Percentiles rank a stretch among this genome's conserved stretches.
Conservation (phyloP, 2,797 vertebrate species). For the Etheostoma nigrum region DNA sequence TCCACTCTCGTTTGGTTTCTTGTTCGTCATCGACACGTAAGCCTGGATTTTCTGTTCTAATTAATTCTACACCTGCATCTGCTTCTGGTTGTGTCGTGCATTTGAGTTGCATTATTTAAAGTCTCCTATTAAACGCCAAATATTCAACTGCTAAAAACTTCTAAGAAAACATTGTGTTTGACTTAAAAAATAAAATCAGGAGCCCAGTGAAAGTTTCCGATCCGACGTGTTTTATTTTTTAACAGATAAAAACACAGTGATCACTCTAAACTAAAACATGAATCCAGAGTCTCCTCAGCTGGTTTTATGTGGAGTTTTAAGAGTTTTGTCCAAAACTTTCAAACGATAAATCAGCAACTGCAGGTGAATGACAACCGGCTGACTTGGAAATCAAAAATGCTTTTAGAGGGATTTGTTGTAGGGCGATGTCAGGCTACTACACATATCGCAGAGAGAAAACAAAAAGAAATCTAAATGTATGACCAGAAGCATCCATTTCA, state of each 20-base stretch:
- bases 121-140: too few species aligned
- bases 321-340: background rate
- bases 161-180: too few species aligned
- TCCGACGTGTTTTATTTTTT: conserved; percentile 3
- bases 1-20: too few species aligned
- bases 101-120: too few species aligned
- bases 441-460: background rate
- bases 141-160: too few species aligned
- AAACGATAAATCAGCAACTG: background rate
- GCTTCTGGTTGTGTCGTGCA: too few species aligned
- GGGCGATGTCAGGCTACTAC: too few species aligned
- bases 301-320: background rate
- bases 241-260: background rate
- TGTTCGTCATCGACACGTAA: too few species aligned
- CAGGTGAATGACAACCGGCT: background rate
- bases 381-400: background rate
- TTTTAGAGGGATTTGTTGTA: background rate
- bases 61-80: too few species aligned
- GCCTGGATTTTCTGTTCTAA: too few species aligned
- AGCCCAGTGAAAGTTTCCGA: background rate
- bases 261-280: background rate
- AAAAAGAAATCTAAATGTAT: background rate
- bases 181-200: background rate
- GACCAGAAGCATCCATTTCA: background rate
- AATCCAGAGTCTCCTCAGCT: background rate